Evolutionary conservation across 2,797 vertebrate species (phyloP).

Genomic region (Pangasius krempfi): DNA sequence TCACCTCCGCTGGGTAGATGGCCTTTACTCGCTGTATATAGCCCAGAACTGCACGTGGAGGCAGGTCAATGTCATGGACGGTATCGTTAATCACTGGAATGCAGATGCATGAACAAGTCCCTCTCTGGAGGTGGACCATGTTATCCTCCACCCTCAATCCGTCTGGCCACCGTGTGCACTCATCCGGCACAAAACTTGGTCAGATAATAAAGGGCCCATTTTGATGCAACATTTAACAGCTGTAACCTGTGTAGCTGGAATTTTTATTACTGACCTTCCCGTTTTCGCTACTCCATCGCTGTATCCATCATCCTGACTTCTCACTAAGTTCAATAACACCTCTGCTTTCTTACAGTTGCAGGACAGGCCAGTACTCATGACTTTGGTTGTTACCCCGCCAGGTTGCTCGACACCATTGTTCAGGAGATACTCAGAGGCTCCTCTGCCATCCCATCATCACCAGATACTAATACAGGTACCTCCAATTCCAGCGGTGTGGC

Average conservation of each 20-base stretch:
- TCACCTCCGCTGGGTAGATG: too few species aligned
- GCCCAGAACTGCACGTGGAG: background rate
- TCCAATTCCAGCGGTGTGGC: background rate
- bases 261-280: background rate
- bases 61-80: conserved; percentile 29
- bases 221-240: conserved; percentile 21
- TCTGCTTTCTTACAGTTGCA: conserved; percentile 37
- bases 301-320: background rate
- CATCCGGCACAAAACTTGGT: conserved; percentile 5
- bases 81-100: conserved; percentile 11
- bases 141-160: conserved; percentile 22
- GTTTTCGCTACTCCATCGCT: background rate
- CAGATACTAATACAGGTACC: conserved; percentile 18
- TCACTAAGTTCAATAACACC: conserved; percentile 5
- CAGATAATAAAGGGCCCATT: background rate
- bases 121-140: conserved; percentile 25
- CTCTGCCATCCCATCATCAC: conserved; percentile 5
- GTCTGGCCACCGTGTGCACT: conserved; percentile 35
- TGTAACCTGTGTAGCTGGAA: conserved; percentile 21
- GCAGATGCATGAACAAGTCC: background rate
- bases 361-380: conserved; percentile 27
- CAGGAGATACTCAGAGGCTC: conserved; percentile 28
- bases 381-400: background rate
- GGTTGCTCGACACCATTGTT: background rate
- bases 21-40: conserved; percentile 14